These are phyloP conservation scores for Sterna hirundo DNA, from an alignment of 2,113 vertebrate species.

Conservation along the genomic window DNA sequence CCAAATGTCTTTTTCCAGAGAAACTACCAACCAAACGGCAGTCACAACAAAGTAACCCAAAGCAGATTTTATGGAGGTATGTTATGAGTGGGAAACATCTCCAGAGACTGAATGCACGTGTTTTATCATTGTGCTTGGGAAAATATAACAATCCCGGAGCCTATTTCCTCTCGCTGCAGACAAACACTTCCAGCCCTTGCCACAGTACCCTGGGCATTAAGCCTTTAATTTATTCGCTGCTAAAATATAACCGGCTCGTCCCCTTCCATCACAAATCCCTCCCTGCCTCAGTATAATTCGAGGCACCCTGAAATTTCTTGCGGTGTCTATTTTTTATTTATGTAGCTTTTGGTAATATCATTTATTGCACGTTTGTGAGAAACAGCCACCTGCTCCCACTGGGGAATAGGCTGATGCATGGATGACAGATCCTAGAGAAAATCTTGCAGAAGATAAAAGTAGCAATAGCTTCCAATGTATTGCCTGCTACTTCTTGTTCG, in stretches of 20 bases:
- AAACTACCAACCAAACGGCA: accelerated
- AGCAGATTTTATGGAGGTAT: background rate
- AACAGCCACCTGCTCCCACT: background rate
- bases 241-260: background rate
- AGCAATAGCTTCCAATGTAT: background rate
- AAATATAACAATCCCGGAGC: background rate
- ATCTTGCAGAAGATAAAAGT: background rate
- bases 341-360: background rate
- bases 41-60: background rate
- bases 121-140: background rate
- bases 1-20: background rate
- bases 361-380: background rate
- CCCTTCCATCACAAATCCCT: background rate
- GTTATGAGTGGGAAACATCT: background rate
- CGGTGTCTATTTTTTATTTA: background rate
- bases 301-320: background rate
- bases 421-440: background rate
- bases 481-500: background rate
- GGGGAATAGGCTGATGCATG: background rate
- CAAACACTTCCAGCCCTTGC: background rate
- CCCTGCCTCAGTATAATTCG: background rate
- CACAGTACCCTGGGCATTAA: background rate
- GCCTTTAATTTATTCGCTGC: background rate
- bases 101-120: background rate
- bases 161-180: background rate